Evolutionary conservation across 2,797 vertebrate genomes (phyloP), one percentile per base, ranked within the genome.

Genomic region (Myotis findleyi): DNA sequence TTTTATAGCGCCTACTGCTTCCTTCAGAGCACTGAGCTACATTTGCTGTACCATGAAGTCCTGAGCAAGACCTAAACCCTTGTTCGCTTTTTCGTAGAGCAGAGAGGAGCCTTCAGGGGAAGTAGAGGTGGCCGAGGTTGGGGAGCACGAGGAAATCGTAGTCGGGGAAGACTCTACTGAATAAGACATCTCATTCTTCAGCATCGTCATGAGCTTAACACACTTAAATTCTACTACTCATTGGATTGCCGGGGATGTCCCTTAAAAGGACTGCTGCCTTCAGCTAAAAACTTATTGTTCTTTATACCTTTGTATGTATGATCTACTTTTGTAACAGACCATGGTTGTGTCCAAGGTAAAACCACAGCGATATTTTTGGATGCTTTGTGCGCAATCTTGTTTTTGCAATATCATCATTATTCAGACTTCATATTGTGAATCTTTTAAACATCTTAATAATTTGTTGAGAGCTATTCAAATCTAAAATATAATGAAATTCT

Each of bases 121-220:
- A 97, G 95, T 97, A 97, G 97, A 97, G 97, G 98, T 89, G 99
- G 99, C 66, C 98, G 99, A 95, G 99, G 99, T 94, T 99, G 99
- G 97, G 99, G 99, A 91, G 98, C 99, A 96, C 98, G 99, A 98
- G 99, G 99, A 94, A 99, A 98, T 98, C 98, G 99, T 97, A 99
- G 99, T 98, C 98, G 99, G 98, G 99, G 99, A 96, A 98, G 99
- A 92, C 98, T 99, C 98, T 99, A 99, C 98, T 99, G 98, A 99
- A 96, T 53, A 81, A 85, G 85, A 89, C 85, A 27, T 93, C 97
- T 79, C 93, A 98, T 97, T 97, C 96, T 97, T 97, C 97, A 49
- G 76, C 96, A 85, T 96, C 96, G 93, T 93, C 53, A 83, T 92
- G 95, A 96, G 97, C 93, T 94, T 96, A 96, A 95, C 95, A 92